Conservation (phyloP, 2,888 invertebrate genomes). For the Pristionchus arcanus region DNA sequence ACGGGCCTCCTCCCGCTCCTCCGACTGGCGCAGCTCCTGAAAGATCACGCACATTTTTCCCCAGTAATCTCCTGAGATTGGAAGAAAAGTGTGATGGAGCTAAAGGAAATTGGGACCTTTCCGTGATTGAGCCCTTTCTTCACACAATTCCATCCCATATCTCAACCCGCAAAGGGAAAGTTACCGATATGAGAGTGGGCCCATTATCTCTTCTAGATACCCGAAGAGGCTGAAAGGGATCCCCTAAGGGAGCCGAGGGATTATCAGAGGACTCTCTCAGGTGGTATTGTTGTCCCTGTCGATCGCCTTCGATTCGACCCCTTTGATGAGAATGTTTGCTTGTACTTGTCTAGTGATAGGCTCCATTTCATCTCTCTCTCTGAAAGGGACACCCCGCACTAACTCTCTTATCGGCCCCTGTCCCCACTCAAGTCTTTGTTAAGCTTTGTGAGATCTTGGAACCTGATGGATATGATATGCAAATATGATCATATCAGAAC, state of each 20-base stretch:
- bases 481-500: not conserved
- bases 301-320: not conserved
- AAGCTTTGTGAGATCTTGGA: not conserved
- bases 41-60: not conserved
- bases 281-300: constrained; percentile 6
- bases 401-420: not conserved
- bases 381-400: constrained; percentile 47
- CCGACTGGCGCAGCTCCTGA: constrained; percentile 11
- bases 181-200: not conserved
- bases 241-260: not conserved
- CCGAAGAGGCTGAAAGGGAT: not conserved
- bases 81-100: not conserved
- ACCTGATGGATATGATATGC: not conserved
- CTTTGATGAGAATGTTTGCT: constrained; percentile 45
- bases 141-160: not conserved
- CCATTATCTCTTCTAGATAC: not conserved
- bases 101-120: not conserved
- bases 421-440: not conserved
- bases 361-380: constrained; percentile 37
- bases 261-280: constrained; percentile 14
- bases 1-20: not conserved
- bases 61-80: not conserved
- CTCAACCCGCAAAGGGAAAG: not conserved
- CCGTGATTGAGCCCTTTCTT: not conserved
- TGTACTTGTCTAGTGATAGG: constrained; percentile 54